Evolutionary conservation across 1,140 invertebrate species (phyloP), one percentile per base, ranked within the genome.

Genomic region (Drosophila gunungcola): DNA sequence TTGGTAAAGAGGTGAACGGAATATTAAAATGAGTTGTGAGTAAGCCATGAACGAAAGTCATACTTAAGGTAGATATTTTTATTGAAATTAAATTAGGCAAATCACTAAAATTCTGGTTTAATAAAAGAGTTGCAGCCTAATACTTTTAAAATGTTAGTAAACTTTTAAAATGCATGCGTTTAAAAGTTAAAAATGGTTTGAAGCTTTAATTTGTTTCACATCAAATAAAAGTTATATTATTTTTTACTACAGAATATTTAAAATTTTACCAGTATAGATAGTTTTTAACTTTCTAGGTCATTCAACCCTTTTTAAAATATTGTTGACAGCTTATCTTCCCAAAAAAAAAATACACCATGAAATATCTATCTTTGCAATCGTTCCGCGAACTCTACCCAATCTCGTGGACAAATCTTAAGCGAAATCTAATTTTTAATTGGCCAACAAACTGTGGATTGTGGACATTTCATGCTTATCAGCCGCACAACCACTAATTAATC

Each of bases 401-500:
- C 64, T 10, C 7, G 7, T 13, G 29, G 9, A 43, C 46, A 49
- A 70, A 70, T 70, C 65, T 68, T 32, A 55, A 42, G 9, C 67
- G n/a, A 57, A 70, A 70, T 70, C 64, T 57, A 70, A 70, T 69
- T 77, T 68, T 77, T 77, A 77, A 77, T 77, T 77, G 55, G 73
- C 51, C 56, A 61, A 75, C 73, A 75, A 77, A 51, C 51, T 51
- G 73, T 49, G 62, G 9, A 65, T 53, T 41, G 46, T 64, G 29
- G 55, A 68, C 63, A 77, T 61, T 77, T 68, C 34, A 69, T 46
- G 53, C 72, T 77, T 77, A 77, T 77, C 74, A 53, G 63, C 41
- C 42, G 56, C 10, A 27, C 72, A 39, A 21, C 36, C 58, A 34
- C 57, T 45, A 54, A 77, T 77, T 77, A 76, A 77, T 77, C 64